These are phyloP conservation scores for Amblyopsis rosae DNA, from an alignment of 2,113 vertebrate genomes.

Conservation along the genomic window DNA sequence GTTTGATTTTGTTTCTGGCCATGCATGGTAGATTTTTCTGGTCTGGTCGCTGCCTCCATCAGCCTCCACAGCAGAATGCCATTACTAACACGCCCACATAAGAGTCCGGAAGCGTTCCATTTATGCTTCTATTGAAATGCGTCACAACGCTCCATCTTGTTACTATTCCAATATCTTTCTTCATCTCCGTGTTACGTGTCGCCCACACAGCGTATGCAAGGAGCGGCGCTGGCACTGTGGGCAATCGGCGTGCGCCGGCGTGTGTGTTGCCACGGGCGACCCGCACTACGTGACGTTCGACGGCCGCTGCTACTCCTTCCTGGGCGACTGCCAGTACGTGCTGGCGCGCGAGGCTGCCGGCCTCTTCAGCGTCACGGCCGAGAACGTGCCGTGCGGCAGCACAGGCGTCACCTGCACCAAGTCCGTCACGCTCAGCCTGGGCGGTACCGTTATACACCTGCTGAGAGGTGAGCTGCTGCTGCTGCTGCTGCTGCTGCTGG, in stretches of 20 bases:
- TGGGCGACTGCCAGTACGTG: constrained; percentile 90
- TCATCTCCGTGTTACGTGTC: neutral
- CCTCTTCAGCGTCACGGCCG: constrained; percentile 79
- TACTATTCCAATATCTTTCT: neutral
- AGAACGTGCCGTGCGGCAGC: constrained; percentile 89
- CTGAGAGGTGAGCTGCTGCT: constrained; percentile 79
- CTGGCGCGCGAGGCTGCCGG: constrained; percentile 78
- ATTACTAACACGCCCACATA: too few species aligned
- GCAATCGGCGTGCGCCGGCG: constrained; percentile 71
- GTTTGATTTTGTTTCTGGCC: too few species aligned
- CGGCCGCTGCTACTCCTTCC: constrained; percentile 84
- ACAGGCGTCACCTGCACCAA: constrained; percentile 89
- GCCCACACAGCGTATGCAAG: constrained; percentile 76
- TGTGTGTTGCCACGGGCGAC: constrained; percentile 87
- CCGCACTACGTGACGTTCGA: constrained; percentile 93
- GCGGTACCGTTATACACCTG: constrained; percentile 82
- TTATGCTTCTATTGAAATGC: too few species aligned
- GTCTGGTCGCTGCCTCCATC: neutral
- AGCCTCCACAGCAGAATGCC: neutral
- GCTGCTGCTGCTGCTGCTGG: too few species aligned
- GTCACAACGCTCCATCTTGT: too few species aligned
- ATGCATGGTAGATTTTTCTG: too few species aligned
- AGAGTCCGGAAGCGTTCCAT: too few species aligned
- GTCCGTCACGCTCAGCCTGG: constrained; percentile 81
- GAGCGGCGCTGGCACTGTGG: constrained; percentile 83